Percentiles rank a stretch among this genome's conserved stretches.
These are phyloP conservation scores for Peromyscus attwateri DNA, from an alignment of 2,797 vertebrate genomes.

Conservation along the genomic window DNA sequence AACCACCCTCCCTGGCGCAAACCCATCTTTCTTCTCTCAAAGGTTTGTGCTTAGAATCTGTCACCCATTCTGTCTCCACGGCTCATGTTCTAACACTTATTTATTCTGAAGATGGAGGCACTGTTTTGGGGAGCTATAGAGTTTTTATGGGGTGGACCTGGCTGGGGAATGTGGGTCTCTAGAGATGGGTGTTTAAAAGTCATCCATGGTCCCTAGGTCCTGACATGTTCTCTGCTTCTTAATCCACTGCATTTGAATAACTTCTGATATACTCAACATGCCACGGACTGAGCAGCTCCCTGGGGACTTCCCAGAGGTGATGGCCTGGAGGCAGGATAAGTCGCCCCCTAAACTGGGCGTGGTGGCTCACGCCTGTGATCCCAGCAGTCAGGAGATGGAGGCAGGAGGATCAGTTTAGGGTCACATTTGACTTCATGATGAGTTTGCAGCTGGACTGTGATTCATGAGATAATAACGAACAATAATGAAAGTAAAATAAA, in stretches of 20 bases:
- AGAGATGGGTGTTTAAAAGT: background rate
- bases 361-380: background rate
- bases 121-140: background rate
- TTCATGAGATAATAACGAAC: too few species aligned
- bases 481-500: background rate
- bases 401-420: background rate
- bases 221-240: background rate
- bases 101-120: background rate
- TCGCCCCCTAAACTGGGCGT: background rate
- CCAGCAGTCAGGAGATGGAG: background rate
- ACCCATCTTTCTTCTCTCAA: background rate
- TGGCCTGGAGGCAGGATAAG: background rate
- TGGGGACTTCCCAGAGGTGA: background rate
- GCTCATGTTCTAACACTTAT: background rate
- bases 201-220: background rate
- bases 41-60: background rate
- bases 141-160: background rate
- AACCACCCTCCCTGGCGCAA: too few species aligned
- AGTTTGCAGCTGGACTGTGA: background rate
- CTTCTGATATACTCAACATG: background rate
- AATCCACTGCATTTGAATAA: background rate
- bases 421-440: background rate
- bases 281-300: background rate
- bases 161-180: background rate
- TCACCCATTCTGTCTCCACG: background rate